A percentile compares a stretch with the other conserved stretches of the same genome.
Conservation (phyloP, 1,140 invertebrate genomes). For the Vollenhovia emeryi region DNA sequence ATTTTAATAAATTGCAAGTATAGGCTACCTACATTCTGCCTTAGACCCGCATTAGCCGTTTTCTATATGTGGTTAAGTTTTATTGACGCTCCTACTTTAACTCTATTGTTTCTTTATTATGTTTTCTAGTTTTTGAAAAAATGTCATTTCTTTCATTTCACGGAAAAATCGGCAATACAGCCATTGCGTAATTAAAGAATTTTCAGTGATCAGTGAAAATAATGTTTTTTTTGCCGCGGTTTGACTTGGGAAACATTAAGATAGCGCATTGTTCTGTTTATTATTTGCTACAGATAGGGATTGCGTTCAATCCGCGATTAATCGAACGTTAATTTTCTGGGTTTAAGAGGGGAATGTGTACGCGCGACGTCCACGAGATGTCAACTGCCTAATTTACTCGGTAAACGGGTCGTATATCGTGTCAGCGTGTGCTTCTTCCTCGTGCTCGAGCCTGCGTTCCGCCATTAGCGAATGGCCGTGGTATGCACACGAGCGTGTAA, state of each 20-base stretch:
- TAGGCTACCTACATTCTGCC: too few species aligned
- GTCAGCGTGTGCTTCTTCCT: neutral
- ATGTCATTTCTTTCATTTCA: neutral
- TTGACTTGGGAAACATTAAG: neutral
- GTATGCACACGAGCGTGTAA: slow-evolving; percentile 39
- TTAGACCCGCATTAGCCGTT: too few species aligned
- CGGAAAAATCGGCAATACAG: neutral
- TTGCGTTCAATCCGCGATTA: neutral
- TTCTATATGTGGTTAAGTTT: too few species aligned
- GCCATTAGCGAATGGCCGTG: slow-evolving; percentile 19
- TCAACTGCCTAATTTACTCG: slow-evolving; percentile 12
- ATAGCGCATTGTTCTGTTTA: neutral
- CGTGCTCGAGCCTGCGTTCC: neutral
- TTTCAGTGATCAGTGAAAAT: neutral
- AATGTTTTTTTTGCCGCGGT: neutral
- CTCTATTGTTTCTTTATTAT: too few species aligned
- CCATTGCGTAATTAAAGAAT: neutral
- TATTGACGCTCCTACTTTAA: too few species aligned
- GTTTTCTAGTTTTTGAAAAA: neutral
- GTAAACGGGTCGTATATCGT: slow-evolving; percentile 16
- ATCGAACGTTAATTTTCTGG: neutral
- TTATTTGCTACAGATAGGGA: neutral
- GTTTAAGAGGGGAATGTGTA: neutral
- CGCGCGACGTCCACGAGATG: neutral
- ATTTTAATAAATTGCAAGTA: too few species aligned